Percentiles rank a stretch among this genome's conserved stretches.
These are phyloP conservation scores for Mormyrus hasselquistii DNA, from an alignment of 2,797 vertebrate species.

Conservation along the genomic window DNA sequence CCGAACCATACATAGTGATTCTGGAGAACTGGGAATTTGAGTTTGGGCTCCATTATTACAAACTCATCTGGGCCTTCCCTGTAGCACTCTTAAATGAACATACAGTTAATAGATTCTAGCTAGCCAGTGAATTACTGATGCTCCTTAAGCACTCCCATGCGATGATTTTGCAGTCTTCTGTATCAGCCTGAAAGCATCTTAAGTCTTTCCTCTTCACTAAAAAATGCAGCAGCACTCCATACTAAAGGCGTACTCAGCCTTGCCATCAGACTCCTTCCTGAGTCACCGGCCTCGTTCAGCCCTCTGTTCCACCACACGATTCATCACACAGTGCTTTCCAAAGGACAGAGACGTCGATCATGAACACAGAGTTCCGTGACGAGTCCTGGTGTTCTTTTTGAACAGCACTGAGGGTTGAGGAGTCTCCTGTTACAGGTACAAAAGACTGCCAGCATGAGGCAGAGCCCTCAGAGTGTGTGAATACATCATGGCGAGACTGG, in stretches of 20 bases:
- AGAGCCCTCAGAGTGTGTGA: not conserved
- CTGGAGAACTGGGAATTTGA: not conserved
- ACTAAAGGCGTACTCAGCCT: not conserved
- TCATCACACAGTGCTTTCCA: not conserved
- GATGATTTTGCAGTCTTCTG: not conserved
- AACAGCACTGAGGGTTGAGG: not conserved
- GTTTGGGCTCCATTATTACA: not conserved
- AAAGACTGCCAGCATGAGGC: not conserved
- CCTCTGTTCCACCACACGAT: not conserved
- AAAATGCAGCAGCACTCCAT: not conserved
- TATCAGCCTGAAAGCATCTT: not conserved
- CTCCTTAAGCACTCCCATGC: not conserved
- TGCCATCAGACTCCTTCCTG: not conserved
- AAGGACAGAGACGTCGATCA: not conserved
- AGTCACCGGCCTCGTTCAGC: not conserved
- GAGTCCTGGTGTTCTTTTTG: not conserved
- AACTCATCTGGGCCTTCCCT: not conserved
- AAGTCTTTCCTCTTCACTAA: not conserved
- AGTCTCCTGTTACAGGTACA: not conserved
- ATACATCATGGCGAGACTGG: not conserved
- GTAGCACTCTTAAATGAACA: not conserved
- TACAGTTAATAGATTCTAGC: not conserved
- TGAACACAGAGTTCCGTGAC: not conserved
- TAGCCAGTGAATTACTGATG: not conserved
- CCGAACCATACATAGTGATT: not conserved